Conservation (phyloP, 1,140 invertebrate genomes). For the Bombus difficillimus region DNA sequence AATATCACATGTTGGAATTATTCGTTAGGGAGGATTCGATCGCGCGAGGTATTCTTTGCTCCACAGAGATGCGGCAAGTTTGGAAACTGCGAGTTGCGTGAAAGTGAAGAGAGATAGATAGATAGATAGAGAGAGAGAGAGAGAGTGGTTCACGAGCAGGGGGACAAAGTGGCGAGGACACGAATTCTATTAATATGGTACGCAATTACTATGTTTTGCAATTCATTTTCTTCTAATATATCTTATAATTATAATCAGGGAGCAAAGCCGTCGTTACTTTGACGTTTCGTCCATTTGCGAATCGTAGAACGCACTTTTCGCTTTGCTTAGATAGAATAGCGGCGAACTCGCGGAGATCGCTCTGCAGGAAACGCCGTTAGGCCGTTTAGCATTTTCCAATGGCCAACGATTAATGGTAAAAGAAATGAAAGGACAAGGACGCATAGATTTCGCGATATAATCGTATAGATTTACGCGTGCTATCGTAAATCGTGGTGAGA, state of each 20-base stretch:
- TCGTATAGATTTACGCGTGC: not conserved
- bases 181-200: not conserved
- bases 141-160: not conserved
- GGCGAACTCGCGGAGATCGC: not conserved
- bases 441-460: slow-evolving; percentile 15
- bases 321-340: too few species aligned
- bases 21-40: not conserved
- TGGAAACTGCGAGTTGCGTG: not conserved
- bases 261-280: too few species aligned
- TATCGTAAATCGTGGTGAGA: slow-evolving; percentile 37
- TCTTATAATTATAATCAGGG: too few species aligned
- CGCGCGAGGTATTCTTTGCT: not conserved
- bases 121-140: too few species aligned
- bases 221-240: too few species aligned
- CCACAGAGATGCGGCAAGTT: not conserved
- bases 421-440: slow-evolving; percentile 26
- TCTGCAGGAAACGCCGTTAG: not conserved
- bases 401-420: slow-evolving; percentile 20
- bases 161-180: not conserved
- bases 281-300: too few species aligned
- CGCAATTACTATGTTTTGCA: not conserved
- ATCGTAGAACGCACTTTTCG: too few species aligned
- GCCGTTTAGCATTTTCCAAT: slow-evolving; percentile 1
- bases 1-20: not conserved
- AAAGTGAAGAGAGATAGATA: slow-evolving; percentile 7